phyloP scores from a whole-genome alignment of 2,888 invertebrate species.

The Ernsta delagoae region DNA sequence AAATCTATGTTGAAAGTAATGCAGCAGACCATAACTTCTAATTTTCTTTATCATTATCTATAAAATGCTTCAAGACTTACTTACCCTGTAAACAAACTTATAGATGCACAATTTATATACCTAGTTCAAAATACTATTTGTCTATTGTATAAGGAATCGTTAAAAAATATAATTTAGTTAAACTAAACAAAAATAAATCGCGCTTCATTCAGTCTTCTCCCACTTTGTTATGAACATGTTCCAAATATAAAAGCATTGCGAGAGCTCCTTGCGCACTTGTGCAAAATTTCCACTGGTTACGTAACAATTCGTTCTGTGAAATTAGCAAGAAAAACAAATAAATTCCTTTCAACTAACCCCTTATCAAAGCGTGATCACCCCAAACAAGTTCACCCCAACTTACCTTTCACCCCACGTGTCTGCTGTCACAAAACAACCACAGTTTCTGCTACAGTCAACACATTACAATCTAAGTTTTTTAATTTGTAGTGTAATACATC shows the following conservation, averaged over 20 bases:
- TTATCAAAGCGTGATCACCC: constrained; percentile 35
- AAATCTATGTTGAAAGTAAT: no score
- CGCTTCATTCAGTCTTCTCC: no score
- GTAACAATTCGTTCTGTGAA: neutral
- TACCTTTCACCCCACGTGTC: constrained; percentile 57
- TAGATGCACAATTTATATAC: no score
- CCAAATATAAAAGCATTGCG: neutral
- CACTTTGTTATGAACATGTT: neutral
- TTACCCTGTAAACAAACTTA: no score
- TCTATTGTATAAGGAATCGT: no score
- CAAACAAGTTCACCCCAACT: constrained; percentile 44
- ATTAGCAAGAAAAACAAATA: constrained; percentile 26
- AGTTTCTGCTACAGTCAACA: constrained; percentile 13
- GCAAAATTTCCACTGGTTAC: neutral
- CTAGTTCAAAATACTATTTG: no score
- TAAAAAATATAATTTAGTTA: no score
- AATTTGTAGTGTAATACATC: constrained; percentile 8
- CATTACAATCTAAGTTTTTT: constrained; percentile 26
- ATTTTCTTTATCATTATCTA: no score
- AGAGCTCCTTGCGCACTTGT: neutral
- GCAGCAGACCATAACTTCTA: no score
- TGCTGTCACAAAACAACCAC: constrained; percentile 60
- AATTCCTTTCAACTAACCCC: constrained; percentile 23
- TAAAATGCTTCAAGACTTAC: no score
- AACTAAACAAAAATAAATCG: no score